Base-by-base conservation (phyloP, 2,113 vertebrate species). In the Antechinus stuartii region DNA sequence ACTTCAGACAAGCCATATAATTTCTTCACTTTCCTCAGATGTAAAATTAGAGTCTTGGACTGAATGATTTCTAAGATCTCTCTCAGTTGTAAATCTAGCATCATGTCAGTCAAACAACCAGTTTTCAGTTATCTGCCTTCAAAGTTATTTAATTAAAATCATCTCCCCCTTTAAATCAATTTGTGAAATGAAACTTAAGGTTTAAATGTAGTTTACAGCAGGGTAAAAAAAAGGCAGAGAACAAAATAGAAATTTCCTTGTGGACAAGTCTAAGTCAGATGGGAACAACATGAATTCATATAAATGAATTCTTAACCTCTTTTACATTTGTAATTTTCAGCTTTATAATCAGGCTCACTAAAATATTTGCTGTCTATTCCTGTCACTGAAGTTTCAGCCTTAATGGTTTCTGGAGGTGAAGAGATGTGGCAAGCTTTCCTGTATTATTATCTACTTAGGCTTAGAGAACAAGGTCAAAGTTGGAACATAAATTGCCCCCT, bases 401-500 rank as follows among this genome's bases (percentile, higher is more conserved):
- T 91, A 95, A 93, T 93, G 27, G 90, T 76, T 95, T 84, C 26
- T 91, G 46, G 52, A 50, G 92, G 22, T 56, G 9, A 25, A 93
- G 61, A 49, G 9, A 47, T 42, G 57, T 30, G 24, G 46, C 92
- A 90, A 90, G 46, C 68, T 94, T 97, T 95, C 91, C 76, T 90
- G 89, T 55, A 91, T 94, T 90, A 91, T 91, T 90, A 94, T 95
- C 95, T 90, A 94, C 89, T 92, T 92, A 89, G 57, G 93, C 47
- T 90, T 90, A 90, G 92, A 49, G 93, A 95, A 95, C 42, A 30
- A 11, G 68, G 96, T 96, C 91, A 76, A 93, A 61, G 49, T 93
- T 92, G 84, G 56, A 93, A 57, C 46, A 95, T 94, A 94, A 96
- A 68, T 89, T 93, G 55, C 94, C 89, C 89, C 55, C 96, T 91